Evolutionary conservation across 2,113 vertebrate genomes (phyloP).

Genomic region (Cairina moschata): DNA sequence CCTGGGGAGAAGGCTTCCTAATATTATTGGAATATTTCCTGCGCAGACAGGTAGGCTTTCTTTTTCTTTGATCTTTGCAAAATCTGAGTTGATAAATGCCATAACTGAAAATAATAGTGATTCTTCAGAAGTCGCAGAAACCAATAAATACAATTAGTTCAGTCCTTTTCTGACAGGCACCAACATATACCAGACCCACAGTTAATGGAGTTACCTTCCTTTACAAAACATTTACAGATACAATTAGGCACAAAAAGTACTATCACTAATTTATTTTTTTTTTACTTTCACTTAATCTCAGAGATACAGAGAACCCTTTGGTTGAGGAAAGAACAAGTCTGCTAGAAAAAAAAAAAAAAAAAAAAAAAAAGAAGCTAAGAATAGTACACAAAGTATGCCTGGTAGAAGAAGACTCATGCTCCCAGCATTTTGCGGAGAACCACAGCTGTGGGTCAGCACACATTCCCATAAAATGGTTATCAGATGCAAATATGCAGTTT

Average conservation of each 20-base stretch:
- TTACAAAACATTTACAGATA: background rate
- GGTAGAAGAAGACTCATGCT: constrained; percentile 36
- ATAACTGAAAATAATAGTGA: background rate
- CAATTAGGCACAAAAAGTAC: background rate
- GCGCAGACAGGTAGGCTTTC: background rate
- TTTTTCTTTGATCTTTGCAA: background rate
- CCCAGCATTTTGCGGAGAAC: constrained; percentile 54
- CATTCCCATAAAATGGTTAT: constrained; percentile 73
- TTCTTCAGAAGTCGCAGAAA: background rate
- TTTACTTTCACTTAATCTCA: background rate
- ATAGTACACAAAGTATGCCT: constrained; percentile 36
- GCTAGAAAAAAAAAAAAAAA: background rate
- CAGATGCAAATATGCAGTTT: constrained; percentile 62
- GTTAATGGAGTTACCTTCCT: background rate
- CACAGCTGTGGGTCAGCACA: constrained; percentile 63
- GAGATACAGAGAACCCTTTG: background rate
- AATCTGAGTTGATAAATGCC: background rate
- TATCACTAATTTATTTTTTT: background rate
- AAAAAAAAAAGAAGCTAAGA: background rate
- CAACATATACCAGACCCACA: background rate
- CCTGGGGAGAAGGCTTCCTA: background rate
- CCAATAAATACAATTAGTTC: background rate
- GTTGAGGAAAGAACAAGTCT: background rate
- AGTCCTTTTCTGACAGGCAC: background rate
- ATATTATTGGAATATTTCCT: background rate